Percentiles rank a stretch among this genome's conserved stretches.
Evolutionary conservation across 1,140 invertebrate species (phyloP).

Genomic region (Condylostylus longicornis): DNA sequence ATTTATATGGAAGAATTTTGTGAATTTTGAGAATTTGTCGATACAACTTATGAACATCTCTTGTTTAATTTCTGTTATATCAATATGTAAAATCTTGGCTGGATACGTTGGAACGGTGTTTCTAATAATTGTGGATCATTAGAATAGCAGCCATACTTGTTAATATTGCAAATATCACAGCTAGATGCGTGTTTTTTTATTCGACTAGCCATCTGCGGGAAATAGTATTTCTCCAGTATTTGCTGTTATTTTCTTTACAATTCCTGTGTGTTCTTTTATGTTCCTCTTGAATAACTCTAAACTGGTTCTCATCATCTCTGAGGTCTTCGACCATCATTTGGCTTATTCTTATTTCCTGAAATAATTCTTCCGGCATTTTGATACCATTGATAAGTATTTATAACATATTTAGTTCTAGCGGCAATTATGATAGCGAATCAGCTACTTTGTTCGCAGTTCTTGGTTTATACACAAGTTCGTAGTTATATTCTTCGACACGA

Average conservation of each 20-base stretch:
- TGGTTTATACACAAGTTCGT: slow-evolving; percentile 18
- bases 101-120: slow-evolving; percentile 1
- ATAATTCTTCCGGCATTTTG: not conserved
- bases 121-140: not conserved
- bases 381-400: not conserved
- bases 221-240: slow-evolving; percentile 1
- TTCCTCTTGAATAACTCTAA: too few relatives aligned
- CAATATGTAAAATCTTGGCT: not conserved
- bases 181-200: too few relatives aligned
- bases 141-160: slow-evolving; percentile 2
- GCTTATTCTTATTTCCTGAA: slow-evolving; percentile 1
- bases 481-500: slow-evolving; percentile 21
- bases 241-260: slow-evolving; percentile 1
- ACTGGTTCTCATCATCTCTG: not conserved
- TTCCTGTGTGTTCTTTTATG: too few relatives aligned
- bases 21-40: slow-evolving; percentile 3
- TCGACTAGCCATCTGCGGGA: not conserved
- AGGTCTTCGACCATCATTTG: slow-evolving; percentile 1
- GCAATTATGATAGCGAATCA: slow-evolving; percentile 3
- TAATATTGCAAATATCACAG: not conserved
- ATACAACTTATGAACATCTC: not conserved
- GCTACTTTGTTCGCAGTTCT: slow-evolving; percentile 11
- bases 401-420: not conserved
- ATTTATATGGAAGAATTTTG: not conserved
- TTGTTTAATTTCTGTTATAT: not conserved